Evolutionary conservation across 2,113 vertebrate species (phyloP).

Genomic region (Semicossyphus pulcher): DNA sequence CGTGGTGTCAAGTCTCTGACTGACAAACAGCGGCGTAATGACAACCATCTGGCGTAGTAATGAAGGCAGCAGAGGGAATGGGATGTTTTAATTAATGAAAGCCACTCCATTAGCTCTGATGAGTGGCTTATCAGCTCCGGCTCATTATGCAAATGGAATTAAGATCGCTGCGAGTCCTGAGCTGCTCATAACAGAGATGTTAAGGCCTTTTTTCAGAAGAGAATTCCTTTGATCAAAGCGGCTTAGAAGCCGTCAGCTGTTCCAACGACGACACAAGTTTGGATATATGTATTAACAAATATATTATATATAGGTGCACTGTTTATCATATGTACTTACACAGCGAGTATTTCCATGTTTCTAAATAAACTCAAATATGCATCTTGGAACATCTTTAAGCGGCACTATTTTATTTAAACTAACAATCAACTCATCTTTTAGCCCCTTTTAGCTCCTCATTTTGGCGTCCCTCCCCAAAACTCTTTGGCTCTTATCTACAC

Average conservation of each 20-base stretch:
- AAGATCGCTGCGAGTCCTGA: slow-evolving; percentile 74
- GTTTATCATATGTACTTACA: no score
- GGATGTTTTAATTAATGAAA: slow-evolving; percentile 87
- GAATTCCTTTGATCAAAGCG: slow-evolving; percentile 50
- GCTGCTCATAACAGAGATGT: slow-evolving; percentile 77
- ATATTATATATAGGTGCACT: no score
- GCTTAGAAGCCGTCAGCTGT: slow-evolving; percentile 19
- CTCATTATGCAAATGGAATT: slow-evolving; percentile 87
- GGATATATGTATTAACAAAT: not conserved
- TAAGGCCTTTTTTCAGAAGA: slow-evolving; percentile 69
- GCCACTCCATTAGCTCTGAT: slow-evolving; percentile 85
- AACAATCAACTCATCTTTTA: no score
- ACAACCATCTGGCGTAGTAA: slow-evolving; percentile 84
- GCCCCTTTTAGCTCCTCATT: no score
- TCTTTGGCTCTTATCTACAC: no score
- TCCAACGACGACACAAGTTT: not conserved
- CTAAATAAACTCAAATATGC: no score
- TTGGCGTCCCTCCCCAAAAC: no score
- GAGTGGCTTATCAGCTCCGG: slow-evolving; percentile 82
- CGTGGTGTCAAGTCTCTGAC: slow-evolving; percentile 64
- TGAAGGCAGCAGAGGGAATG: slow-evolving; percentile 82
- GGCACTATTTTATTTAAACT: no score
- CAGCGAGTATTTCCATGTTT: no score
- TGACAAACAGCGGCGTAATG: slow-evolving; percentile 81
- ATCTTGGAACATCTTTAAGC: no score